Evolutionary conservation across 2,113 vertebrate species (phyloP).

Genomic region (Eubucco bourcierii): DNA sequence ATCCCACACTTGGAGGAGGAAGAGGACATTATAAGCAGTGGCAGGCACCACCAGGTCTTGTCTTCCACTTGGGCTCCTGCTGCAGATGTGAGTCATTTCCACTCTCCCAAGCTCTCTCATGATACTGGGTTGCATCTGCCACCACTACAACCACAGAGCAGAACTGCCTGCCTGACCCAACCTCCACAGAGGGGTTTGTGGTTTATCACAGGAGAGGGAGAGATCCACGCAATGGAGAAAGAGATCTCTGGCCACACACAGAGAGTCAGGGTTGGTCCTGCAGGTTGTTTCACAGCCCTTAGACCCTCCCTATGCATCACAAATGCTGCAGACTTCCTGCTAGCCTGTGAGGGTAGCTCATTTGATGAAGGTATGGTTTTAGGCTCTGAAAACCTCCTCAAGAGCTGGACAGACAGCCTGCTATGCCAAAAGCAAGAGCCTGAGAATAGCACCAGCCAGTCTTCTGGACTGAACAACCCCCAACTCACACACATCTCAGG

Average conservation of each 20-base stretch:
- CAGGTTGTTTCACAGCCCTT: not conserved
- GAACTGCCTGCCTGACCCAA: not conserved
- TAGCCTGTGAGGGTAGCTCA: accelerated
- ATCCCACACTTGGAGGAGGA: not conserved
- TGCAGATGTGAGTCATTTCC: not conserved
- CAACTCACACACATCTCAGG: accelerated
- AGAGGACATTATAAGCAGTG: not conserved
- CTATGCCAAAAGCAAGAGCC: not conserved
- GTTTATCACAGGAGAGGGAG: not conserved
- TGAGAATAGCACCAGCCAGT: not conserved
- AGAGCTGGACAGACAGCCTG: not conserved
- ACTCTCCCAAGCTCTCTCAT: not conserved
- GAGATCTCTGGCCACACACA: not conserved
- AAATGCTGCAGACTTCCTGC: not conserved
- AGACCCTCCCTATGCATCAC: not conserved
- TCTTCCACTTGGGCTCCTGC: not conserved
- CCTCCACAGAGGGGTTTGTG: accelerated
- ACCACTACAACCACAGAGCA: not conserved
- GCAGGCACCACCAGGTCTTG: not conserved
- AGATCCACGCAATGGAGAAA: not conserved
- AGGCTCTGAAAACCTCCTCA: not conserved
- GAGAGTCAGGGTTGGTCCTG: not conserved
- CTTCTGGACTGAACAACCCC: not conserved
- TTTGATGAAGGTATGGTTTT: not conserved
- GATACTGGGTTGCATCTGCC: not conserved